Percentiles rank a stretch among this genome's conserved stretches.
phyloP scores from a whole-genome alignment of 2,113 vertebrate genomes.

The Neolamprologus kungweensis region DNA sequence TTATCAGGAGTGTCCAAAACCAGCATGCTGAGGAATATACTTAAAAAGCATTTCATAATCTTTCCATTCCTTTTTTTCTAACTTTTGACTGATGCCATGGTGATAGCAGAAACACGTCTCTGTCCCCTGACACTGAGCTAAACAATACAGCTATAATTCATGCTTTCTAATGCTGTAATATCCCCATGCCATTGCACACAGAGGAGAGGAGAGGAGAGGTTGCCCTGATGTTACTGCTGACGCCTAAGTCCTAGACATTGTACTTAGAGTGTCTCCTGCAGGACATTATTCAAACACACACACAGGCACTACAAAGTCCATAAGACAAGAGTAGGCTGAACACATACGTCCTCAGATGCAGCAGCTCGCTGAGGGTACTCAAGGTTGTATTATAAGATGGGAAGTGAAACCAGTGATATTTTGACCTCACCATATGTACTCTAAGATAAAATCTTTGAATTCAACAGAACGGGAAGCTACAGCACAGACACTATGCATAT shows the following conservation, averaged over 20 bases:
- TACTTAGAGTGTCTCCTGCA: constrained; percentile 67
- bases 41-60: neutral
- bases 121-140: constrained; percentile 47
- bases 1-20: constrained; percentile 2
- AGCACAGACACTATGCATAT: neutral
- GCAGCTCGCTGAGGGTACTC: constrained; percentile 4
- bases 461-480: neutral
- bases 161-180: constrained; percentile 51
- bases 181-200: constrained; percentile 45
- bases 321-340: constrained; percentile 38
- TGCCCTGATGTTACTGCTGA: constrained; percentile 66
- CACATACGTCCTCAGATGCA: constrained; percentile 22
- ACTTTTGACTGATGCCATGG: constrained; percentile 3
- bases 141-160: constrained; percentile 47
- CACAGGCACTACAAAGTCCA: constrained; percentile 34
- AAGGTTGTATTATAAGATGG: constrained; percentile 36
- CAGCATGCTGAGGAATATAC: neutral
- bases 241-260: constrained; percentile 62
- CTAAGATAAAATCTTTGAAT: neutral
- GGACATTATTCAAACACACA: constrained; percentile 69
- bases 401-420: neutral
- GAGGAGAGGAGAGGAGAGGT: constrained; percentile 43
- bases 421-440: neutral
- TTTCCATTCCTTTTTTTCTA: neutral
- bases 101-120: neutral